Percentiles rank a stretch among this genome's conserved stretches.
Conservation (phyloP, 2,797 vertebrate species). For the Urosaurus nigricauda region DNA sequence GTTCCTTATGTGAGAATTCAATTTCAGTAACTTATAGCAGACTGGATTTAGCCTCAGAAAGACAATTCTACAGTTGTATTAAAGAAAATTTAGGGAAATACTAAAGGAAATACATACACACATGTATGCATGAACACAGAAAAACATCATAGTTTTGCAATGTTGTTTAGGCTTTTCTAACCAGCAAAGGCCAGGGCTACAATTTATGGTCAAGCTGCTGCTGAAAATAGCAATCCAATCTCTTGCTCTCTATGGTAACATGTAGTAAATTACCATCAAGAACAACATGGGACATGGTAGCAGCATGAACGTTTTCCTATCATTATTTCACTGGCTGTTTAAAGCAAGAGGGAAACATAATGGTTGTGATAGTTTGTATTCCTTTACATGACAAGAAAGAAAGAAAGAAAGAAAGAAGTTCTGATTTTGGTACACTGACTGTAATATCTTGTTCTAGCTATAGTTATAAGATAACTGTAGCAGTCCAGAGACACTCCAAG, state of each 20-base stretch:
- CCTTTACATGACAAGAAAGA: neutral
- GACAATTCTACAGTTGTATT: neutral
- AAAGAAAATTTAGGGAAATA: neutral
- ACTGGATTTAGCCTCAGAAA: neutral
- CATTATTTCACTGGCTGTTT: neutral
- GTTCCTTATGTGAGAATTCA: neutral
- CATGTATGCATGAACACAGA: neutral
- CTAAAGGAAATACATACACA: neutral
- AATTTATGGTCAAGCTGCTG: neutral
- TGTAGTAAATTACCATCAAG: neutral
- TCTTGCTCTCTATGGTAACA: too few species aligned
- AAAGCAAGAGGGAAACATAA: neutral
- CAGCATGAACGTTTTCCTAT: neutral
- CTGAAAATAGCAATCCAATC: neutral
- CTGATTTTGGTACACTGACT: neutral
- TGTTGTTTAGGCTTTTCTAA: neutral
- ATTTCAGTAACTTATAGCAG: neutral
- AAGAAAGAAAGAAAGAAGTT: neutral
- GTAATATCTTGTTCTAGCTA: too few species aligned
- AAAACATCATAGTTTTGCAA: neutral
- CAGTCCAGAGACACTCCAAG: neutral
- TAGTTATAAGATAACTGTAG: too few species aligned
- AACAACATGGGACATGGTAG: neutral
- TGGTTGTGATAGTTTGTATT: neutral
- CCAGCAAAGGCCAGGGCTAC: neutral